Conservation (phyloP, 2,797 vertebrate species). For the Micropoecilia bifurca region DNA sequence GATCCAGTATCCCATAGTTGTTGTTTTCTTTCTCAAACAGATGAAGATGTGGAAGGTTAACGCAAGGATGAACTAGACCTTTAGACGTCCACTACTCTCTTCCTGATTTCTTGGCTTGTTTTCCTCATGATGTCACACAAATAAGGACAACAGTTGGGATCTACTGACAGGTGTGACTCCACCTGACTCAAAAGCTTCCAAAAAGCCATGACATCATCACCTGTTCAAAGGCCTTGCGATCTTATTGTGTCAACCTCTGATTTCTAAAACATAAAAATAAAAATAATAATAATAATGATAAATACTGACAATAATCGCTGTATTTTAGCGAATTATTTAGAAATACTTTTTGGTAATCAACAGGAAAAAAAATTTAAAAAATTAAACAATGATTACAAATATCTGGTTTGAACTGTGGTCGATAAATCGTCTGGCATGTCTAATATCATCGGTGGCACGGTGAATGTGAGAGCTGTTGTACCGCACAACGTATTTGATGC, state of each 20-base stretch:
- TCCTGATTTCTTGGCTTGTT: not conserved
- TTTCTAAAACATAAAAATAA: not conserved
- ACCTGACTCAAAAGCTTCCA: not conserved
- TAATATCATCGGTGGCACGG: constrained; percentile 28
- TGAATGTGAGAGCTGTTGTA: constrained; percentile 19
- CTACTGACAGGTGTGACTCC: not conserved
- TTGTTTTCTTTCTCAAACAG: not conserved
- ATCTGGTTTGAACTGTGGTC: not conserved
- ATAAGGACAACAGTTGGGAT: not conserved
- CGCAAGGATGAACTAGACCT: not conserved
- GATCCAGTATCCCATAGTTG: not conserved
- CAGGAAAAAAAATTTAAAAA: too few species aligned
- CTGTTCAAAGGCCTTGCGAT: not conserved
- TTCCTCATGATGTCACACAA: not conserved
- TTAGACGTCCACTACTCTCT: not conserved
- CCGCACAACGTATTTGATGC: constrained; percentile 64
- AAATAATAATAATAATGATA: too few species aligned
- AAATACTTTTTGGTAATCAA: not conserved
- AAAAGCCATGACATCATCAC: constrained; percentile 3
- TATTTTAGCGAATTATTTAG: not conserved
- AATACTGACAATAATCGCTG: not conserved
- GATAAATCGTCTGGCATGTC: constrained; percentile 44
- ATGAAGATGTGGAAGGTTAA: not conserved
- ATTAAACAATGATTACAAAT: not conserved
- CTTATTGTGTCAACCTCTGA: not conserved